Evolutionary conservation across 2,888 invertebrate species (phyloP), one percentile per base, ranked within the genome.

Genomic region (Pinctada fucata): DNA sequence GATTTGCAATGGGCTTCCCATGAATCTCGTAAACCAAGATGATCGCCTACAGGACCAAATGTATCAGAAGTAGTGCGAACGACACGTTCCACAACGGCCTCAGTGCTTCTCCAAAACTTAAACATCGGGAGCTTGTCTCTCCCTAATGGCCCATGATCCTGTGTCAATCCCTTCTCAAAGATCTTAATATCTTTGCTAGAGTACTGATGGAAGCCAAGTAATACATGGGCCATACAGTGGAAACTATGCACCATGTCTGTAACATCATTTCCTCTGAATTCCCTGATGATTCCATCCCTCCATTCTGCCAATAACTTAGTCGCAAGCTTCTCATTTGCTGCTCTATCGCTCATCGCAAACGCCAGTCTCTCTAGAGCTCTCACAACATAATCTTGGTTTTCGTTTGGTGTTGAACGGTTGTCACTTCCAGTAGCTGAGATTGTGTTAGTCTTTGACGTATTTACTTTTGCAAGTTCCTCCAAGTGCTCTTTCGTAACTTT

Each of bases 1-100:
- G n/a, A 72, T 8, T 58, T 6, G 65, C 84, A 84, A 64, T 81
- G 67, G 2, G 82, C 78, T 64, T 83, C 81, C 84, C 82, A 84
- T n/a, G 67, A 64, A 72, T 83, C 82, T 3, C 79, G 5, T 2
- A 82, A 63, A 8, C 81, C 81, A 68, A 68, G 52, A 52, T 84
- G 79, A 5, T 82, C 81, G 0, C 82, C 82, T 6, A 49, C 73
- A n/a, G 80, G 82, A 3, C 82, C 80, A 74, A 82, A 80, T 0
- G 66, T 47, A 13, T 81, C 81, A 4, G 79, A 71, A 49, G 79
- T 72, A 58, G 82, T 84, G 6, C 76, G 6, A n/a, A 75, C n/a
- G 2, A 69, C 74, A 13, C 84, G 8, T 66, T 81, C 80, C 50
- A 75, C 64, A 50, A 78, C 82, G n/a, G 80, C 72, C 51, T 72